Conservation (phyloP, 1,140 invertebrate genomes). For the Saxidomus purpurata region DNA sequence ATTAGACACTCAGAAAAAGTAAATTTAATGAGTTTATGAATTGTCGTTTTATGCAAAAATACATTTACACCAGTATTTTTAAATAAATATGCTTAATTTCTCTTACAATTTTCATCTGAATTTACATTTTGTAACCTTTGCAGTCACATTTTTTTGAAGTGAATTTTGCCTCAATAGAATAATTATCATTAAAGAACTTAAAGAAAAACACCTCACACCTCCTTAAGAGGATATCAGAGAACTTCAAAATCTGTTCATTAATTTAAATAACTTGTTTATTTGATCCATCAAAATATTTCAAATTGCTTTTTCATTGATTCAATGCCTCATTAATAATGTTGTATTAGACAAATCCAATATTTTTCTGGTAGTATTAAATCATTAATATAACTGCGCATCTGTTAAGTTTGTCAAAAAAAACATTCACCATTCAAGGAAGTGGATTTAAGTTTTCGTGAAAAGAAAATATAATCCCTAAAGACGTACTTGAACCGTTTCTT, state of each 20-base stretch:
- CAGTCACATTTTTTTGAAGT: too few relatives aligned
- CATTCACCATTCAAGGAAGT: slow-evolving; percentile 9
- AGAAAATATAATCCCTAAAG: slow-evolving; percentile 17
- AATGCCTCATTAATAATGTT: slow-evolving; percentile 16
- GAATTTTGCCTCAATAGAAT: too few relatives aligned
- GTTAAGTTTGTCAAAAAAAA: slow-evolving; percentile 21
- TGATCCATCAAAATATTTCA: background rate
- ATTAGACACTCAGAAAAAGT: too few relatives aligned
- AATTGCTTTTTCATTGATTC: background rate
- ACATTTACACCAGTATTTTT: too few relatives aligned
- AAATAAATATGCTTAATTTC: too few relatives aligned
- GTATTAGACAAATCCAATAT: slow-evolving; percentile 36
- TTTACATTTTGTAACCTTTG: too few relatives aligned
- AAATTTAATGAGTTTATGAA: too few relatives aligned
- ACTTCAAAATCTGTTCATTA: slow-evolving; percentile 6
- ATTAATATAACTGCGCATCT: slow-evolving; percentile 38
- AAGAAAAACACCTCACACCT: too few relatives aligned
- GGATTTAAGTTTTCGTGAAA: slow-evolving; percentile 38
- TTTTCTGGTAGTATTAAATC: slow-evolving; percentile 25
- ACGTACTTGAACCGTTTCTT: slow-evolving; percentile 2
- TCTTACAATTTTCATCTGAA: too few relatives aligned
- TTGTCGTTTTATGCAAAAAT: too few relatives aligned
- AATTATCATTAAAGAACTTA: too few relatives aligned
- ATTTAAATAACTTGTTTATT: slow-evolving; percentile 19
- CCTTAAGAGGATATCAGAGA: background rate